Evolutionary conservation across 2,797 vertebrate species (phyloP).

Genomic region (Sebastolobus altivelis): DNA sequence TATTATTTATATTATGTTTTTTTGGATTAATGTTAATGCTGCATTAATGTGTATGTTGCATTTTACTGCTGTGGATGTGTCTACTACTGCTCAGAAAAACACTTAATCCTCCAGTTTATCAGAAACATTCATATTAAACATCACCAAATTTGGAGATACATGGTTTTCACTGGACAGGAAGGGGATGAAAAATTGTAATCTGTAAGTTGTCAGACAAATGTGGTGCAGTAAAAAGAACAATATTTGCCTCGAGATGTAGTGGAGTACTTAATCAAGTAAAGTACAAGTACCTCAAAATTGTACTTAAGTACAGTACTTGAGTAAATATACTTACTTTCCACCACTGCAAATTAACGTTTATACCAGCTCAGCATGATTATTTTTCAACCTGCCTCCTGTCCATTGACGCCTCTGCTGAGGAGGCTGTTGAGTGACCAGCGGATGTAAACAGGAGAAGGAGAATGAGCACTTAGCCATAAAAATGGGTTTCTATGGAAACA

Average conservation of each 20-base stretch:
- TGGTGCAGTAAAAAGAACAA: not conserved
- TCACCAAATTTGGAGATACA: not conserved
- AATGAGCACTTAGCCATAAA: slow-evolving; percentile 78
- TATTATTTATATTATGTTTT: not conserved
- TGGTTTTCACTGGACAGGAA: not conserved
- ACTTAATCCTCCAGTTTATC: not conserved
- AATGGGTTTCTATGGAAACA: slow-evolving; percentile 87
- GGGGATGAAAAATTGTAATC: not conserved
- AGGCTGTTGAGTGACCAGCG: slow-evolving; percentile 73
- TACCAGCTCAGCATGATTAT: not conserved
- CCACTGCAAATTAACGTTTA: not conserved
- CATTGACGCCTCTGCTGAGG: slow-evolving; percentile 42
- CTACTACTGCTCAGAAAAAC: not conserved
- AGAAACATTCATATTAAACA: not conserved
- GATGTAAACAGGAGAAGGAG: slow-evolving; percentile 67
- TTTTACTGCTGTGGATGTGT: not conserved
- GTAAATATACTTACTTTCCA: not conserved
- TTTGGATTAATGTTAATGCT: not conserved
- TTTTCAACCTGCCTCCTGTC: not conserved
- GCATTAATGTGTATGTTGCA: not conserved
- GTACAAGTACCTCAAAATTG: not conserved
- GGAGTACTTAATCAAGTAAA: not conserved
- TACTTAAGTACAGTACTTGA: not conserved
- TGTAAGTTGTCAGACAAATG: not conserved
- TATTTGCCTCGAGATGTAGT: not conserved